phyloP scores from a whole-genome alignment of 2,888 invertebrate species.

The Netelia inedita region DNA sequence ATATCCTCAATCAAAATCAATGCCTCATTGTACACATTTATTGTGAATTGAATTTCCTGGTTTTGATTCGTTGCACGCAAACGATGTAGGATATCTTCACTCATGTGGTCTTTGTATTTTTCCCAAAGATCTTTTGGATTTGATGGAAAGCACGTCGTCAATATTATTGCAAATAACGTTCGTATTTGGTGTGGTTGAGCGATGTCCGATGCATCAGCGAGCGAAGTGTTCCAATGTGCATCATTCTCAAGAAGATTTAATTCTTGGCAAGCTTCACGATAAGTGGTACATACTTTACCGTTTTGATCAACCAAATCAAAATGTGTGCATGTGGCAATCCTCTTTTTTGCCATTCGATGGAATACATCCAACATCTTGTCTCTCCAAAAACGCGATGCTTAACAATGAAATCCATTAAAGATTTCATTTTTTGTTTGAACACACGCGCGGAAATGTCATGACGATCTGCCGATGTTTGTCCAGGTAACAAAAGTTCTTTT shows the following conservation, averaged over 20 bases:
- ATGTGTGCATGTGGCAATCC: constrained; percentile 13
- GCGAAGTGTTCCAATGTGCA: constrained; percentile 72
- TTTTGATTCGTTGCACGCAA: background rate
- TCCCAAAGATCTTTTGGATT: constrained; percentile 29
- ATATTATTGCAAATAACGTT: constrained; percentile 73
- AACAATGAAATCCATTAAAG: background rate
- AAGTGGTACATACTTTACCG: constrained; percentile 71
- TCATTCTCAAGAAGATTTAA: constrained; percentile 79
- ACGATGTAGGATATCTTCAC: background rate
- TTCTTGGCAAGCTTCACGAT: constrained; percentile 68
- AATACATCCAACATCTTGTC: background rate
- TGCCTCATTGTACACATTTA: background rate
- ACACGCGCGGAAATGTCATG: background rate
- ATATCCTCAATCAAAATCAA: background rate
- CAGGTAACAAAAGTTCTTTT: background rate
- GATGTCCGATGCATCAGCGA: constrained; percentile 69
- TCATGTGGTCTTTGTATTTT: constrained; percentile 31
- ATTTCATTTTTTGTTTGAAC: background rate
- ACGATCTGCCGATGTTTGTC: background rate
- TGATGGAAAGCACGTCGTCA: constrained; percentile 16
- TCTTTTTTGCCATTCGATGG: constrained; percentile 10
- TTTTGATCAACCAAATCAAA: constrained; percentile 22
- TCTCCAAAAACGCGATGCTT: background rate
- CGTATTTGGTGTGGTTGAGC: constrained; percentile 71
- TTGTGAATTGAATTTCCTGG: background rate